phyloP scores from a whole-genome alignment of 2,888 invertebrate genomes.

The Volucella inanis region DNA sequence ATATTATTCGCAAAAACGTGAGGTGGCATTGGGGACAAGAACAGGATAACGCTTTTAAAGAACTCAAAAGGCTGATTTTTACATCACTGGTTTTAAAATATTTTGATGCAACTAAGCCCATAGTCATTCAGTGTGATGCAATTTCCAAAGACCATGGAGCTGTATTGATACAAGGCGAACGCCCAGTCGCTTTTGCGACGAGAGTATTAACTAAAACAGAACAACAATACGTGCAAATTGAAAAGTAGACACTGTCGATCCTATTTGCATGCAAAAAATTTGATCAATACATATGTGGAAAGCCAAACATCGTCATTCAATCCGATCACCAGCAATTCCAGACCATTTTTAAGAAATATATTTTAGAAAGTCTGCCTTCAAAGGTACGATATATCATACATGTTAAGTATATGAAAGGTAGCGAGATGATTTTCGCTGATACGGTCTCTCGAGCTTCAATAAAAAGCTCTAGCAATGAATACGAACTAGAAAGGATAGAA shows the following conservation, averaged over 20 bases:
- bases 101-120: slow-evolving; percentile 45
- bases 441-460: too few species aligned
- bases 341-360: neutral
- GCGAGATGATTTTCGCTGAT: slow-evolving; percentile 35
- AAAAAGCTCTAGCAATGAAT: neutral
- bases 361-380: neutral
- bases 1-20: slow-evolving; percentile 58
- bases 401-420: slow-evolving; percentile 26
- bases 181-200: too few species aligned
- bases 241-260: too few species aligned
- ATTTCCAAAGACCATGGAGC: too few species aligned
- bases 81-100: slow-evolving; percentile 53
- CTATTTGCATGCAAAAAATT: too few species aligned
- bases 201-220: too few species aligned
- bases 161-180: too few species aligned
- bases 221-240: too few species aligned
- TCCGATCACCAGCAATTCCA: too few species aligned
- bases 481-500: neutral
- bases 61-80: slow-evolving; percentile 73
- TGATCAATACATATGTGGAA: too few species aligned
- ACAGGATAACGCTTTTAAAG: slow-evolving; percentile 66
- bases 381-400: slow-evolving; percentile 13
- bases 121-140: slow-evolving; percentile 59
- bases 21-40: slow-evolving; percentile 48
- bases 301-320: too few species aligned